Base-by-base conservation (phyloP, 2,888 invertebrate species). In the Microchrysa polita region DNA sequence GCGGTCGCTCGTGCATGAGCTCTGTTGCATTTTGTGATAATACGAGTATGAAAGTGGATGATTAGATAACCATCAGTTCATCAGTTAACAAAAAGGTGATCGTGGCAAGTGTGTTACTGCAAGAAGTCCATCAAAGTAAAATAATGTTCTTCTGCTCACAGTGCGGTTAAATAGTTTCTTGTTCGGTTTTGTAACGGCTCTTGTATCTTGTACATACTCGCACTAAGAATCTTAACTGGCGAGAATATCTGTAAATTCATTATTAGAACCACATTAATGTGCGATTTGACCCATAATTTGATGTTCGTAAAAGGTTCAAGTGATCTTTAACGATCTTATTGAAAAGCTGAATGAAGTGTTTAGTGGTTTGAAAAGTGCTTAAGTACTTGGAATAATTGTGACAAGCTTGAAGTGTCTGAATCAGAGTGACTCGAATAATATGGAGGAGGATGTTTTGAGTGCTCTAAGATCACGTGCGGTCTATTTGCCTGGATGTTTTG, bases 401-500 rank as follows among this genome's bases (percentile, higher is more conserved):
- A 34, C 27, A 34, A 34, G 27, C 7, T 34, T 34, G 2, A 34
- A 34, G 27, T 34, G 2, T 34, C 7, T 34, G 27, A 2, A 5
- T 34, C 27, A 7, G 27, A 7, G 7, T 34, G 7, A 34, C 27
- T 34, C 27, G 27, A 23, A 12, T 23, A 69, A 20, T 7, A 88
- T 89, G 86, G 89, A 89, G 78, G 86, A 86, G 81, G 86, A 87
- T 78, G 87, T 88, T 78, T 83, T 88, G 82, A 87, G 87, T 79
- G 87, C 87, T 76, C 85, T 91, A 79, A 87, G 89, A 83, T 87
- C 87, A 77, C 87, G 88, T 79, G 84, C 88, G 78, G 90, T 88
- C 74, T 87, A 87, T 81, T 83, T 91, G 77, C 90, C 91, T 74
- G 91, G 92, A 77, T 90, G 91, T 77, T 86, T 88, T 76, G 91